Conservation (phyloP, 2,888 invertebrate genomes). For the Polyommatus icarus region DNA sequence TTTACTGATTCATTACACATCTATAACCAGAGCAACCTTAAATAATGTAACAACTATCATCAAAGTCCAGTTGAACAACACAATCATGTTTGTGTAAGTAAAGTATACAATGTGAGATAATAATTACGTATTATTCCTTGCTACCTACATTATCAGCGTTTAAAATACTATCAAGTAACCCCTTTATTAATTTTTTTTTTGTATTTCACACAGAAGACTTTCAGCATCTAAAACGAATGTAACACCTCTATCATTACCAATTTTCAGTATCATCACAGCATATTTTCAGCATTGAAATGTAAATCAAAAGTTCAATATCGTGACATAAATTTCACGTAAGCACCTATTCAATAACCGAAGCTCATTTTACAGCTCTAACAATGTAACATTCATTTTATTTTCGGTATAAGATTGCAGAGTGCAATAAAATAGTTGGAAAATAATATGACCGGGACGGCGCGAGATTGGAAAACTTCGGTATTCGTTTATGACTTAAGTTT, state of each 20-base stretch:
- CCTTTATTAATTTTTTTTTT: too few relatives aligned
- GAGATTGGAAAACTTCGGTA: conserved; percentile 50
- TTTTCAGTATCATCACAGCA: not conserved
- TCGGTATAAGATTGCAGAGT: conserved; percentile 52
- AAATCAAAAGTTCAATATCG: conserved; percentile 32
- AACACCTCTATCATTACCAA: not conserved
- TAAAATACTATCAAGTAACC: too few relatives aligned
- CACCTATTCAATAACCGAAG: conserved; percentile 46
- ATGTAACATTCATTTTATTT: conserved; percentile 45
- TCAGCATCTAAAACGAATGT: not conserved
- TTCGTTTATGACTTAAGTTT: conserved; percentile 49
- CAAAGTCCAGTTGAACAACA: too few relatives aligned
- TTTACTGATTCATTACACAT: too few relatives aligned
- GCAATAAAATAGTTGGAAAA: conserved; percentile 51
- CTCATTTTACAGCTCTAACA: conserved; percentile 44
- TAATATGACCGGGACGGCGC: conserved; percentile 56
- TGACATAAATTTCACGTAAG: conserved; percentile 32
- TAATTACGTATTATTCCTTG: too few relatives aligned
- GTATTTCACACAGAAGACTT: too few relatives aligned
- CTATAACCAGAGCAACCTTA: too few relatives aligned
- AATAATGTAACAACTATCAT: too few relatives aligned
- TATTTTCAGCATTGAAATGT: conserved; percentile 15
- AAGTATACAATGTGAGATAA: too few relatives aligned
- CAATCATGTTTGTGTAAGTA: too few relatives aligned
- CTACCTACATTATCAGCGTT: too few relatives aligned